A percentile compares a stretch with the other conserved stretches of the same genome.
phyloP scores from a whole-genome alignment of 2,797 vertebrate genomes.

The Pantherophis alleghaniensis region DNA sequence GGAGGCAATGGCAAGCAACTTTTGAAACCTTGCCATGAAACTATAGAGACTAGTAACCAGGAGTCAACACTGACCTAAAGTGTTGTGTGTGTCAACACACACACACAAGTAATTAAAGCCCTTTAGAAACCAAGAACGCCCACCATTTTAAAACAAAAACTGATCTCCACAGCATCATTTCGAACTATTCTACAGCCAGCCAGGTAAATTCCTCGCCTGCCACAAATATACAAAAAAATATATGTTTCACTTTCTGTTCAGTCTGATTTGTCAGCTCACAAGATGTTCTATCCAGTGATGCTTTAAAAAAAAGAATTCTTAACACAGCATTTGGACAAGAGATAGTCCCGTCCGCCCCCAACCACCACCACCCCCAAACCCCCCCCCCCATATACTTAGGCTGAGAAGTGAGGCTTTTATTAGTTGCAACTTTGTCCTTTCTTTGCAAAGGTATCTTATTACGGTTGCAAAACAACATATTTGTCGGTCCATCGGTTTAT shows the following conservation, averaged over 20 bases:
- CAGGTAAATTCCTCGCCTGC: neutral
- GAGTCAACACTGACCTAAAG: neutral
- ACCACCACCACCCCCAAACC: no score
- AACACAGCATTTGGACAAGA: accelerated
- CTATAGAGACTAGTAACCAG: neutral
- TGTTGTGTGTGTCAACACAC: neutral
- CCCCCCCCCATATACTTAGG: neutral
- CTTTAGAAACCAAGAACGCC: neutral
- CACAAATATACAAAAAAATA: neutral
- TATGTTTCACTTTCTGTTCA: neutral
- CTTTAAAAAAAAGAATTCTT: neutral
- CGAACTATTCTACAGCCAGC: neutral
- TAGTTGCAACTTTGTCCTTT: neutral
- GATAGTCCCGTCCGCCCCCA: neutral
- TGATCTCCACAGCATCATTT: neutral
- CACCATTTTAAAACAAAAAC: neutral
- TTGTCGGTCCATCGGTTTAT: conserved; percentile 44
- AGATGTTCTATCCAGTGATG: neutral
- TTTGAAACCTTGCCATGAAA: neutral
- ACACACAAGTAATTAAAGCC: neutral
- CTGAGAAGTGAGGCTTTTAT: neutral
- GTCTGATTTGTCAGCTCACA: neutral
- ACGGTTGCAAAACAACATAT: neutral
- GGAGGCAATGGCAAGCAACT: neutral
- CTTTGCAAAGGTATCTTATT: neutral